These are phyloP conservation scores for Piprites chloris DNA, from an alignment of 2,113 vertebrate genomes.

Conservation along the genomic window DNA sequence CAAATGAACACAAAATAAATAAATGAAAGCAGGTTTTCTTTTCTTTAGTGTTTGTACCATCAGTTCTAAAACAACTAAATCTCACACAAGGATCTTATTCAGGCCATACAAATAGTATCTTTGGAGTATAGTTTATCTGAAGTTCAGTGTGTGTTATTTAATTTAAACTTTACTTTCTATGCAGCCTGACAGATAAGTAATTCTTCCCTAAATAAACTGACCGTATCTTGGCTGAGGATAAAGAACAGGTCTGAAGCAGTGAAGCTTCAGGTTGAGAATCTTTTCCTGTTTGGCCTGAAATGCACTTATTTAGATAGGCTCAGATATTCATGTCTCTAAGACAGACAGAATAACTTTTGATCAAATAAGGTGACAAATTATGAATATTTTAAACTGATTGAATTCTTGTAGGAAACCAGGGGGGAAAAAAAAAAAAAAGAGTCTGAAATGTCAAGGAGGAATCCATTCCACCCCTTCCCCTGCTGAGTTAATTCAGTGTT, in stretches of 20 bases:
- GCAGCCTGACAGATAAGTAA: neutral
- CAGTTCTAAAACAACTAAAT: neutral
- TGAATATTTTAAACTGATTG: neutral
- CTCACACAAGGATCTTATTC: neutral
- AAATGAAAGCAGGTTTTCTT: neutral
- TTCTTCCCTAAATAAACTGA: neutral
- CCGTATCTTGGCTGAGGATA: neutral
- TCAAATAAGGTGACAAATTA: neutral
- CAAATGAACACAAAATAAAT: neutral
- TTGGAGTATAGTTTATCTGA: neutral
- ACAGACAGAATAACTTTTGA: neutral
- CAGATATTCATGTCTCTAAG: neutral
- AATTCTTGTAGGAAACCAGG: neutral
- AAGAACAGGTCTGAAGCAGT: neutral
- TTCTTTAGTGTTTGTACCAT: neutral
- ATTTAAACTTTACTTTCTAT: neutral
- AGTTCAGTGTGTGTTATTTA: neutral
- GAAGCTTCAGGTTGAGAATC: neutral
- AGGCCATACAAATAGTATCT: neutral
- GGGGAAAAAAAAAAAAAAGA: too few species aligned
- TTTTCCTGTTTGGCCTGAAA: neutral
- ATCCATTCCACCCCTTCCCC: too few species aligned
- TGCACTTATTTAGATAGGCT: neutral
- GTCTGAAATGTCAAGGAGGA: neutral
- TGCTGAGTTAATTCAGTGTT: neutral